Percentiles rank a stretch among this genome's conserved stretches.
phyloP scores from a whole-genome alignment of 2,113 vertebrate genomes.

The Ornithorhynchus anatinus region DNA sequence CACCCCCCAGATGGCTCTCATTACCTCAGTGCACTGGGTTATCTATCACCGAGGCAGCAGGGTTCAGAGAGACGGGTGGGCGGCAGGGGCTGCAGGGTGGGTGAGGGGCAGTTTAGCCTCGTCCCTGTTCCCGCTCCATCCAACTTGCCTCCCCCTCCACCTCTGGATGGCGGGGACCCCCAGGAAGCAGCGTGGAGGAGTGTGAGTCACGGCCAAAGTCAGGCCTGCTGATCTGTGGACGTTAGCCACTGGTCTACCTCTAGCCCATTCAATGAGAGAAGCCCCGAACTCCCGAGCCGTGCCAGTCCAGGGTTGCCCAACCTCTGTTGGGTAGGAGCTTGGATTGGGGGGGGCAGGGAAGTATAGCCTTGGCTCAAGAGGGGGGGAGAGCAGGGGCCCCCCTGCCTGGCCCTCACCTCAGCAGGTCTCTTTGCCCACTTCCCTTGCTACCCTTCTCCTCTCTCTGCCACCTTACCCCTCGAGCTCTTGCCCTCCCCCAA shows the following conservation, averaged over 20 bases:
- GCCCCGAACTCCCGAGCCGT: no score
- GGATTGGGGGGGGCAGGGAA: rapidly evolving
- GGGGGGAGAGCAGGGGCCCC: background rate
- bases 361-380: no score
- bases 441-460: background rate
- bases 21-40: background rate
- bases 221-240: no score
- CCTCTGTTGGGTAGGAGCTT: background rate
- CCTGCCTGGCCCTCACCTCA: background rate
- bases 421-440: background rate
- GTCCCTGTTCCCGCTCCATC: no score
- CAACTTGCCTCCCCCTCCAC: no score
- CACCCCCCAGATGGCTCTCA: background rate
- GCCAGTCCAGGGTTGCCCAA: background rate
- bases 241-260: no score
- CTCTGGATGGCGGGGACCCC: no score
- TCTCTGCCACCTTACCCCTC: background rate
- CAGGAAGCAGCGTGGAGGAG: rapidly evolving
- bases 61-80: background rate
- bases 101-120: no score
- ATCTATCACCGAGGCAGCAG: background rate
- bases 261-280: no score
- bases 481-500: background rate
- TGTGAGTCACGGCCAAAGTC: background rate
- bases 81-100: background rate